Percentiles rank a stretch among this genome's conserved stretches.
phyloP scores from a whole-genome alignment of 2,113 vertebrate species.

The Mormyrus iriodes region DNA sequence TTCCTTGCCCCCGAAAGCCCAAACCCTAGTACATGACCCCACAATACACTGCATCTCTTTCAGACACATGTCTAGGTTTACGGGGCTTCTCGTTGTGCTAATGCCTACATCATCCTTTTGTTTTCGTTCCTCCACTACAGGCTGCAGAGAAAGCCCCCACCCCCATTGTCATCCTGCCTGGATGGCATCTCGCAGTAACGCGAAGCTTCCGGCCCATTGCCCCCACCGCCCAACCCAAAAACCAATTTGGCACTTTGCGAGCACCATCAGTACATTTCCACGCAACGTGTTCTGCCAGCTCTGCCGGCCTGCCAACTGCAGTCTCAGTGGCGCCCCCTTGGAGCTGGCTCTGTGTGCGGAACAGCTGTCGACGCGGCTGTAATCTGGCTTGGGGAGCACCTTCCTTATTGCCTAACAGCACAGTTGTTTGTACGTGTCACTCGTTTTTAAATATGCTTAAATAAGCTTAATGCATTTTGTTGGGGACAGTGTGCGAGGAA shows the following conservation, averaged over 20 bases:
- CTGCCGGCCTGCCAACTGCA: not conserved
- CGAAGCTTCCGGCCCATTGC: not conserved
- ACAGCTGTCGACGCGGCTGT: not conserved
- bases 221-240: not conserved
- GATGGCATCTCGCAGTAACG: not conserved
- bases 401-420: not conserved
- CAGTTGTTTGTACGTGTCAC: conserved; percentile 4
- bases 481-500: not conserved
- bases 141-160: not conserved
- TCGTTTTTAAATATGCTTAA: conserved; percentile 14
- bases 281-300: not conserved
- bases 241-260: not conserved
- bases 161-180: not conserved
- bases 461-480: not conserved
- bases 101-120: not conserved
- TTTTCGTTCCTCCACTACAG: not conserved
- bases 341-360: not conserved
- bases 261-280: not conserved
- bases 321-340: not conserved
- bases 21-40: not conserved
- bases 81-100: not conserved
- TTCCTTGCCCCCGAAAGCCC: not conserved
- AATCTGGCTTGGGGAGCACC: not conserved
- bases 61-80: not conserved
- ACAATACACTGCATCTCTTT: not conserved